Evolutionary conservation across 2,113 vertebrate species (phyloP).

Genomic region (Callionymus lyra): DNA sequence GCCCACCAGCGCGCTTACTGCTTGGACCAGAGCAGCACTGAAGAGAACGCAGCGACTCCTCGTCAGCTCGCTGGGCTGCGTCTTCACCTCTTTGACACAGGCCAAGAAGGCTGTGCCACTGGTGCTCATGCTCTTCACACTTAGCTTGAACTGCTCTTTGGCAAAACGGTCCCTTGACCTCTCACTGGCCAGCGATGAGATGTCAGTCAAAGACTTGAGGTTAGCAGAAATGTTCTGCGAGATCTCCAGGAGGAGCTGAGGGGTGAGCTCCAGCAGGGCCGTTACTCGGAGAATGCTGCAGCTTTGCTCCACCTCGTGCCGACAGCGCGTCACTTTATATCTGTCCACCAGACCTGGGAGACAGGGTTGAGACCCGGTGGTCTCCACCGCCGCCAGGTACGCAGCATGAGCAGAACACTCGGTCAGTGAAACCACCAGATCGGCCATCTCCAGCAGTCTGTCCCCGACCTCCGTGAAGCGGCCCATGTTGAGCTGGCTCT

Average conservation of each 20-base stretch:
- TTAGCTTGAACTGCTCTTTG: constrained; percentile 92
- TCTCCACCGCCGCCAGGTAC: constrained; percentile 88
- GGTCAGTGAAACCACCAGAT: constrained; percentile 88
- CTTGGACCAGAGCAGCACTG: constrained; percentile 84
- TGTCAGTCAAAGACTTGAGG: constrained; percentile 89
- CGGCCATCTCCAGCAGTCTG: constrained; percentile 85
- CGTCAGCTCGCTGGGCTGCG: constrained; percentile 84
- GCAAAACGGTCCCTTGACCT: constrained; percentile 88
- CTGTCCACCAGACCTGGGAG: constrained; percentile 88
- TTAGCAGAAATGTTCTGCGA: constrained; percentile 91
- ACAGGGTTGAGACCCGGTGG: constrained; percentile 79
- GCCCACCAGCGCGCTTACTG: constrained; percentile 86
- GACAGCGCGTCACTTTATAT: constrained; percentile 92
- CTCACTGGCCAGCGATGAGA: constrained; percentile 86
- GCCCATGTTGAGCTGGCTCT: constrained; percentile 98
- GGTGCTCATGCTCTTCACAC: constrained; percentile 92
- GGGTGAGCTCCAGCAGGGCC: constrained; percentile 82
- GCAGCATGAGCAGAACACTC: constrained; percentile 93
- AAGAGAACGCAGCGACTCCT: constrained; percentile 89
- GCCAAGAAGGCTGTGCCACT: constrained; percentile 90
- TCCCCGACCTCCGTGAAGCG: constrained; percentile 87
- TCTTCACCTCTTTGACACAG: constrained; percentile 90
- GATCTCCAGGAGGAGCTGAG: constrained; percentile 88
- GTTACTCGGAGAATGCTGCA: constrained; percentile 78
- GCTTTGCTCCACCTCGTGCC: constrained; percentile 93